Evolutionary conservation across 2,797 vertebrate species (phyloP), one percentile per base, ranked within the genome.

Genomic region (Parotocinclus haroldoi): DNA sequence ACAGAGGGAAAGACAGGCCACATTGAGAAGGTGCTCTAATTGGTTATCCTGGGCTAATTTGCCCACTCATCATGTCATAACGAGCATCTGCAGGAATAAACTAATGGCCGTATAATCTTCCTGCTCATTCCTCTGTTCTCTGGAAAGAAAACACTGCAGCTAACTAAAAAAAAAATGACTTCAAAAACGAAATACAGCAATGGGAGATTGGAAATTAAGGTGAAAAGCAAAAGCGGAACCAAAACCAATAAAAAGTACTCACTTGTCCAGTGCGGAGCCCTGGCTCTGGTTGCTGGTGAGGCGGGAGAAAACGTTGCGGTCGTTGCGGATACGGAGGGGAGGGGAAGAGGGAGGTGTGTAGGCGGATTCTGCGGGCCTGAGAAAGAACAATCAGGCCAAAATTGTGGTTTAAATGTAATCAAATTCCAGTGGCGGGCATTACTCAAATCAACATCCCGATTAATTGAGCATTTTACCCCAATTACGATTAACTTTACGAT

Each of bases 181-280:
- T 39, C 49, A n/a, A 54, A 1, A 42, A 42, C 1, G 40, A 42
- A 42, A 42, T 9, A 42, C 40, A 42, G 5, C 27, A 2, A 27
- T 27, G 27, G n/a, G n/a, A n/a, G n/a, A n/a, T n/a, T n/a, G n/a
- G n/a, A n/a, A n/a, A n/a, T n/a, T n/a, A n/a, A n/a, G n/a, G n/a
- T n/a, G n/a, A n/a, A n/a, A n/a, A n/a, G n/a, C n/a, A n/a, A n/a
- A n/a, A n/a, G n/a, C n/a, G n/a, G n/a, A n/a, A n/a, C n/a, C n/a
- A n/a, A n/a, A n/a, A n/a, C n/a, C n/a, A n/a, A n/a, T n/a, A n/a
- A n/a, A n/a, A n/a, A 66, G 42, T 57, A 87, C 96, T 94, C 85
- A 99, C 97, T 99, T 99, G 90, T 99, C 96, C 86, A 98, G 86
- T 7, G 94, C 95, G 4, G 95, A 96, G 1, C 95, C 95, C 82